A percentile compares a stretch with the other conserved stretches of the same genome.
Evolutionary conservation across 2,113 vertebrate genomes (phyloP).

Genomic region (Elgaria multicarinata): DNA sequence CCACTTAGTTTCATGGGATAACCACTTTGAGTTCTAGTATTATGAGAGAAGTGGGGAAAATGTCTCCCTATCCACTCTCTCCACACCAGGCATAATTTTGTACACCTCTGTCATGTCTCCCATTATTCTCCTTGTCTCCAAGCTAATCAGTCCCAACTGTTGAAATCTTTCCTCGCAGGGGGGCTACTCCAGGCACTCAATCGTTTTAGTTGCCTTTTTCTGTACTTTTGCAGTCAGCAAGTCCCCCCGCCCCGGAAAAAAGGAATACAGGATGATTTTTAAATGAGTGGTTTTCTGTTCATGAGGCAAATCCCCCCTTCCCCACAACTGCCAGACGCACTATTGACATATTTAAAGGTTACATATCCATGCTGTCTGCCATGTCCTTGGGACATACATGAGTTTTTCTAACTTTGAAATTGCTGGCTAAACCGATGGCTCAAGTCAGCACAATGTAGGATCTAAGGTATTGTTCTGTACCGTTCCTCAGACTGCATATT

Average conservation of each 20-base stretch:
- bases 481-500: not conserved
- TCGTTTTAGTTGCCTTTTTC: no score
- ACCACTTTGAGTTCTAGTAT: no score
- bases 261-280: not conserved
- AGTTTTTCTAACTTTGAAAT: not conserved
- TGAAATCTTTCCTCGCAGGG: no score
- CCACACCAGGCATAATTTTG: no score
- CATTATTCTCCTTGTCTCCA: no score
- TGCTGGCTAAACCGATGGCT: not conserved
- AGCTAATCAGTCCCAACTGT: no score
- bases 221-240: not conserved
- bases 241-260: not conserved
- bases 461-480: not conserved
- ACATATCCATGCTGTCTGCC: not conserved
- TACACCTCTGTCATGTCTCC: no score
- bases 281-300: not conserved
- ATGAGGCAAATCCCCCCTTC: no score
- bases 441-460: not conserved
- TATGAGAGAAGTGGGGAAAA: no score
- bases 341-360: not conserved
- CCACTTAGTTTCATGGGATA: no score
- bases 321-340: not conserved
- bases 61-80: no score
- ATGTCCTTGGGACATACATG: not conserved
- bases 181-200: no score